phyloP scores from a whole-genome alignment of 2,797 vertebrate species.

The Pseudocheirus occidentalis region DNA sequence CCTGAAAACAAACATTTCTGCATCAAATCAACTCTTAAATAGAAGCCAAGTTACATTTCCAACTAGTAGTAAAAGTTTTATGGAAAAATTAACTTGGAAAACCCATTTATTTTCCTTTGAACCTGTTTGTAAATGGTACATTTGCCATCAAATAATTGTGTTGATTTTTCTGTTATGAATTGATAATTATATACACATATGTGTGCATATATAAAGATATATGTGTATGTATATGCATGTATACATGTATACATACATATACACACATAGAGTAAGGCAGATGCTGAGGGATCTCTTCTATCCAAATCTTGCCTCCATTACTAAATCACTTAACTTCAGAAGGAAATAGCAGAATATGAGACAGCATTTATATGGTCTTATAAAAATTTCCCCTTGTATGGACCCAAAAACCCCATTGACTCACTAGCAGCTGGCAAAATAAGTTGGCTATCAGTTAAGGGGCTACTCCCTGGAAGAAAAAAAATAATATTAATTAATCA shows the following conservation, averaged over 20 bases:
- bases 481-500: not conserved
- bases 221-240: not conserved
- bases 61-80: constrained; percentile 22
- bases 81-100: constrained; percentile 21
- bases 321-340: not conserved
- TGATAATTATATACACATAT: not conserved
- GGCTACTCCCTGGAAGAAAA: constrained; percentile 27
- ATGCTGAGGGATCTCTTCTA: constrained; percentile 22
- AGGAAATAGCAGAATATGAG: constrained; percentile 44
- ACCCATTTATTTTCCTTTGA: constrained; percentile 1
- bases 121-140: constrained; percentile 5
- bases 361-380: constrained; percentile 59
- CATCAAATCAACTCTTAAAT: not conserved
- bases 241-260: not conserved
- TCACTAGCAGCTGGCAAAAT: constrained; percentile 69
- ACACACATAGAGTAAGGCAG: not conserved
- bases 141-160: not conserved
- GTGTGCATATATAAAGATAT: not conserved
- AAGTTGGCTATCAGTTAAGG: constrained; percentile 55
- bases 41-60: constrained; percentile 29
- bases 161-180: not conserved
- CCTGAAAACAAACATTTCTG: constrained; percentile 13
- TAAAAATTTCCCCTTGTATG: constrained; percentile 63
- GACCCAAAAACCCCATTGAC: constrained; percentile 63
- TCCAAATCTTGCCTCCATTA: constrained; percentile 23